These are phyloP conservation scores for Hermodice carunculata DNA, from an alignment of 2,888 invertebrate genomes.

Conservation along the genomic window DNA sequence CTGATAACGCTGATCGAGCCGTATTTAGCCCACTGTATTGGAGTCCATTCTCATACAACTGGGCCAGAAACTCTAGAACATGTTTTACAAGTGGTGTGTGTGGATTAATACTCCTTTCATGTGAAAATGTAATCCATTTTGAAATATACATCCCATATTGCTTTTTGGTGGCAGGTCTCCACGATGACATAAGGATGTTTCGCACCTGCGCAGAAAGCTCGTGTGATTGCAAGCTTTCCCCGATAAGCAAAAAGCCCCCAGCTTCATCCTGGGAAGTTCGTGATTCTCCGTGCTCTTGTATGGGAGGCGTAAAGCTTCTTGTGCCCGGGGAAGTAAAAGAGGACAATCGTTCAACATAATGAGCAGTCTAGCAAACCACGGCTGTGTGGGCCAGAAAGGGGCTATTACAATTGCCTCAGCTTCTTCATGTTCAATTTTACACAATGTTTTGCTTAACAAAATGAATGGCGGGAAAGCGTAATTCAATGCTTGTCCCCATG, in stretches of 20 bases:
- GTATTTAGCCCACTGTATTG: slow-evolving; percentile 33
- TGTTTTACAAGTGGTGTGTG: slow-evolving; percentile 12
- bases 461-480: not conserved
- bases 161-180: slow-evolving; percentile 30
- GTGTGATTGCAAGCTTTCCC: slow-evolving; percentile 11
- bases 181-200: slow-evolving; percentile 31
- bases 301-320: not conserved
- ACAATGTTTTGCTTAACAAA: not conserved
- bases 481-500: not conserved
- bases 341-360: not conserved
- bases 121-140: no score
- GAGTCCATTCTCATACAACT: slow-evolving; percentile 16
- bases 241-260: slow-evolving; percentile 33
- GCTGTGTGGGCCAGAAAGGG: slow-evolving; percentile 34
- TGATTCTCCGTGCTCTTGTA: not conserved
- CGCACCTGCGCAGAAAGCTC: not conserved
- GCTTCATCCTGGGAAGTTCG: slow-evolving; percentile 23
- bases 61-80: slow-evolving; percentile 15
- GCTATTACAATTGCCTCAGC: no score
- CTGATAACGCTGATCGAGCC: slow-evolving; percentile 12
- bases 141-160: slow-evolving; percentile 26
- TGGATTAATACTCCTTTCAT: no score
- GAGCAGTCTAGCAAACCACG: slow-evolving; percentile 32
- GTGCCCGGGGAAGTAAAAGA: not conserved
- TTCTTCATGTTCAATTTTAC: not conserved